These are phyloP conservation scores for Himalopsyche anomala DNA, from an alignment of 2,888 invertebrate genomes.

Conservation along the genomic window DNA sequence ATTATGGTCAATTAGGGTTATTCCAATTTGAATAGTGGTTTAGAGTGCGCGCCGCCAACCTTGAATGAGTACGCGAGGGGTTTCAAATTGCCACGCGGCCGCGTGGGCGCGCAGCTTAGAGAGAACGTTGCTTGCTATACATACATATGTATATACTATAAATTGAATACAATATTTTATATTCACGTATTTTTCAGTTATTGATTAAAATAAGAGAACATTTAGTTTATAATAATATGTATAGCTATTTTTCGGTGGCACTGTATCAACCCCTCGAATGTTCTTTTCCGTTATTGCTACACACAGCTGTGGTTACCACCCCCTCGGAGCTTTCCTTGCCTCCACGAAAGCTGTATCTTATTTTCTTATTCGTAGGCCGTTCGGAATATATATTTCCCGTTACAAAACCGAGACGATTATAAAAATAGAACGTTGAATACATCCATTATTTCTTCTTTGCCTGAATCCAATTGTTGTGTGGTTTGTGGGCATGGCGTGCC, in stretches of 20 bases:
- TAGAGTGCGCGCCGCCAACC: no score
- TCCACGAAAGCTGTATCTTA: constrained; percentile 6
- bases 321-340: not conserved
- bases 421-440: constrained; percentile 34
- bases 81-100: no score
- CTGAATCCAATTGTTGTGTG: constrained; percentile 27
- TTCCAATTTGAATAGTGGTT: no score
- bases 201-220: no score
- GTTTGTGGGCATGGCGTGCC: constrained; percentile 16
- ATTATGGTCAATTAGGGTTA: no score
- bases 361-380: constrained; percentile 31
- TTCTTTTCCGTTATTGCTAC: constrained; percentile 21
- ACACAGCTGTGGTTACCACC: constrained; percentile 28
- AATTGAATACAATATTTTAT: no score
- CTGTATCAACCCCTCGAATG: not conserved
- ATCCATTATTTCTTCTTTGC: constrained; percentile 34
- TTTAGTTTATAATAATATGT: no score
- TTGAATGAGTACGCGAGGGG: no score
- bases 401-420: constrained; percentile 31
- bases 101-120: no score
- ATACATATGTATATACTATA: no score
- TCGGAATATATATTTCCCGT: constrained; percentile 30
- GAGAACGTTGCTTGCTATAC: no score
- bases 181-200: no score
- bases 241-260: not conserved